These are phyloP conservation scores for Cantharis flavilabris DNA, from an alignment of 2,888 invertebrate genomes.

Conservation along the genomic window DNA sequence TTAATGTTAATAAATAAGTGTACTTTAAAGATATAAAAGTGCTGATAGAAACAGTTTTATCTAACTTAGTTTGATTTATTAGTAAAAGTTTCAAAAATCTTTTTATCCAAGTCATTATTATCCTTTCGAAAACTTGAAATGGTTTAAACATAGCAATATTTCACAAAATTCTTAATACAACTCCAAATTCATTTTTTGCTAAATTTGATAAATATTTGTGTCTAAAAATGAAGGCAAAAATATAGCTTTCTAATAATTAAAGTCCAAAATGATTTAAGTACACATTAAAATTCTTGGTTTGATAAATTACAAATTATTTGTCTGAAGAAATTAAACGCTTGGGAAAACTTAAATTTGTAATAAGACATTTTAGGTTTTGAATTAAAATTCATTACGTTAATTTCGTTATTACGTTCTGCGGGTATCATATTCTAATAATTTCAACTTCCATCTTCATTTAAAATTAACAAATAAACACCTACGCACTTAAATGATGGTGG, in stretches of 20 bases:
- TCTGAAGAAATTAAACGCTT: background rate
- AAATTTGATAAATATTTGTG: background rate
- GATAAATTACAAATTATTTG: background rate
- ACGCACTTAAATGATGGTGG: background rate
- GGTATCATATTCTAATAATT: background rate
- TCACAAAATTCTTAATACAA: background rate
- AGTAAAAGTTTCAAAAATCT: background rate
- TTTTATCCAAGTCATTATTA: slow-evolving; percentile 6
- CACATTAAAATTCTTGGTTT: background rate
- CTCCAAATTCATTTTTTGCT: background rate
- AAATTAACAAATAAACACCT: background rate
- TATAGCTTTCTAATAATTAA: background rate
- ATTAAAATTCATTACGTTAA: background rate
- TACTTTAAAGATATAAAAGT: background rate
- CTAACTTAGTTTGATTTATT: slow-evolving; percentile 7
- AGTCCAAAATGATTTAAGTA: background rate
- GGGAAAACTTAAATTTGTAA: background rate
- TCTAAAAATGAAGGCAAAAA: background rate
- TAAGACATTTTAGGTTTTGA: background rate
- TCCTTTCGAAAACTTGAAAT: slow-evolving; percentile 3
- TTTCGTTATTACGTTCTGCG: background rate
- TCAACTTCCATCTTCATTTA: background rate
- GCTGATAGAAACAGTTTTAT: slow-evolving; percentile 1
- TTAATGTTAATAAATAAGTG: background rate
- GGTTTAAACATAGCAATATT: slow-evolving; percentile 2